phyloP scores from a whole-genome alignment of 2,888 invertebrate species.

The Apamea sordens region DNA sequence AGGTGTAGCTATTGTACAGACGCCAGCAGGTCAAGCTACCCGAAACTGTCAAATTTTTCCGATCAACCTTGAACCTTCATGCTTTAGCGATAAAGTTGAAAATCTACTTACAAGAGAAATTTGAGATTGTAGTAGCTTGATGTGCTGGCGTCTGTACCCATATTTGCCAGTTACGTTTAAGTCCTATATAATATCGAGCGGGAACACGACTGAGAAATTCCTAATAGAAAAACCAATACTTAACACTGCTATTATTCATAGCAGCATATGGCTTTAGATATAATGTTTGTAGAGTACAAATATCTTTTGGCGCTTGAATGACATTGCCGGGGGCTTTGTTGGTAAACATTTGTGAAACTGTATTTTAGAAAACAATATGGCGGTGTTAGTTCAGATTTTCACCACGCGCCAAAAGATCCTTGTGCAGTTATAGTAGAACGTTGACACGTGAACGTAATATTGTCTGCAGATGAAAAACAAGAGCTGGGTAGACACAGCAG shows the following conservation, averaged over 20 bases:
- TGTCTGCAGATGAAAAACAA: slow-evolving; percentile 78
- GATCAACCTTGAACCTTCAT: too few species aligned
- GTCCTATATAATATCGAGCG: not conserved
- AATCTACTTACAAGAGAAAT: too few species aligned
- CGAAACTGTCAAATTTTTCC: too few species aligned
- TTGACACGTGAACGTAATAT: slow-evolving; percentile 28
- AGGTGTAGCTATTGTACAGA: not conserved
- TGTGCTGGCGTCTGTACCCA: too few species aligned
- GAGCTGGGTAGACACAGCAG: slow-evolving; percentile 72
- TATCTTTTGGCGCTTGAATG: not conserved
- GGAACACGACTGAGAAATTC: not conserved
- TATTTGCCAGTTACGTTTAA: not conserved
- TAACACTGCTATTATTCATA: not conserved
- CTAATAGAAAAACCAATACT: not conserved
- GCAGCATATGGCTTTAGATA: not conserved
- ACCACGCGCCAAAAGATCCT: not conserved
- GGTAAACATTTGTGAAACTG: not conserved
- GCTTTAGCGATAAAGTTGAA: too few species aligned
- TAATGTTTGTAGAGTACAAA: not conserved
- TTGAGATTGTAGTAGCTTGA: too few species aligned
- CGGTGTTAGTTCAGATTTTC: not conserved
- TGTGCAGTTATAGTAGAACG: not conserved
- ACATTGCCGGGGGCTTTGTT: not conserved
- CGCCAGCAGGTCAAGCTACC: too few species aligned
- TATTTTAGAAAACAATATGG: not conserved